These are phyloP conservation scores for Muscidifurax raptorellus DNA, from an alignment of 1,140 invertebrate genomes.

Conservation along the genomic window DNA sequence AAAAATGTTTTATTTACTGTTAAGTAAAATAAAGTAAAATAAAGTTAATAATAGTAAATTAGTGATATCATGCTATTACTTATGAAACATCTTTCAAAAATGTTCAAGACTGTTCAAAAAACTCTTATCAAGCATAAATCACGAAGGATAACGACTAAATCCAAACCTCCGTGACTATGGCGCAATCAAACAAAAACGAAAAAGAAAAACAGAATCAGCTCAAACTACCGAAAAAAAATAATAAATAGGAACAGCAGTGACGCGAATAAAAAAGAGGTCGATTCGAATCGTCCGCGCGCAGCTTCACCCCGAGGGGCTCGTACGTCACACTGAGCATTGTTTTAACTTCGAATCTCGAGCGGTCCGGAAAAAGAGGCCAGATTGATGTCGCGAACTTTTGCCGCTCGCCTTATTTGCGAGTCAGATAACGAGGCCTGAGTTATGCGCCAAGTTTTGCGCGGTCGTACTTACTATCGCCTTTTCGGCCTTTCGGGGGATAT, in stretches of 20 bases:
- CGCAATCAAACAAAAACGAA: not conserved
- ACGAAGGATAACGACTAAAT: not conserved
- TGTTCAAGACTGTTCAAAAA: not conserved
- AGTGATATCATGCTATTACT: not conserved
- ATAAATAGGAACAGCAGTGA: not conserved
- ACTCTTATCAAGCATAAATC: not conserved
- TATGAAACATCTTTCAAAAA: not conserved
- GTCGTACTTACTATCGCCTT: conserved; percentile 55
- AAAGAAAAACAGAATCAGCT: not conserved
- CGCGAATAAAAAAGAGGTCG: not conserved
- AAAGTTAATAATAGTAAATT: too few relatives aligned
- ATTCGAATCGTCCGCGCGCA: not conserved
- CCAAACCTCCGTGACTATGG: too few relatives aligned
- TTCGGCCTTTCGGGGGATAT: conserved; percentile 54
- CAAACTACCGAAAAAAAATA: not conserved
- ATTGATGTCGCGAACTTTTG: conserved; percentile 76
- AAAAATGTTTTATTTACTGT: too few relatives aligned
- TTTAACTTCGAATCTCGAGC: conserved; percentile 75
- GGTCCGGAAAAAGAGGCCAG: conserved; percentile 65
- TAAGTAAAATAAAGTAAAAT: too few relatives aligned
- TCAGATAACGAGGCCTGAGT: conserved; percentile 76
- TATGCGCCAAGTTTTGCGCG: conserved; percentile 72
- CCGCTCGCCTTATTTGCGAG: conserved; percentile 75
- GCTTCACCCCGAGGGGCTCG: conserved; percentile 69
- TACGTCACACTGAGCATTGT: conserved; percentile 74